phyloP scores from a whole-genome alignment of 2,797 vertebrate genomes.

The Thripadectes ignobilis region DNA sequence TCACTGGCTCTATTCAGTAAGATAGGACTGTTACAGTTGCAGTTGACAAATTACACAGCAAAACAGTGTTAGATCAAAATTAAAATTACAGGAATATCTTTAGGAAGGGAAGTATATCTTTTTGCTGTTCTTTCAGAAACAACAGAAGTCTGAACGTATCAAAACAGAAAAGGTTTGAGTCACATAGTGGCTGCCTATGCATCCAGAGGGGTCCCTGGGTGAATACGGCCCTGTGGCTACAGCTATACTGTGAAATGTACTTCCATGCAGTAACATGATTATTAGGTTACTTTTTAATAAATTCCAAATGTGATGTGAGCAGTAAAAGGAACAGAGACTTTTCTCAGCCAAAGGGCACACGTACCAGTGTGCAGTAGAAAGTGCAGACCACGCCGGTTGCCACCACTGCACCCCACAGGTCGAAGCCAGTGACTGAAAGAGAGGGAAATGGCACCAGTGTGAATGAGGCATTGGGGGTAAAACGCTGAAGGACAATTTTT shows the following conservation, averaged over 20 bases:
- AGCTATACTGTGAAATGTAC: not conserved
- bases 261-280: not conserved
- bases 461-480: not conserved
- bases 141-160: not conserved
- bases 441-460: not conserved
- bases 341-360: constrained; percentile 13
- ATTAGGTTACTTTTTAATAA: not conserved
- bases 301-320: not conserved
- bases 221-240: not conserved
- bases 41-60: not conserved
- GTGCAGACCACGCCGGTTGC: constrained; percentile 94
- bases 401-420: constrained; percentile 92
- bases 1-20: not conserved
- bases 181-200: not conserved
- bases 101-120: not conserved
- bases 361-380: constrained; percentile 95
- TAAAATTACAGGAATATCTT: not conserved
- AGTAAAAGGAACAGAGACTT: not conserved
- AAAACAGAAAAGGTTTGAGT: not conserved
- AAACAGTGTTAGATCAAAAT: not conserved
- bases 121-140: not conserved
- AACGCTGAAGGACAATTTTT: not conserved
- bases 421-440: constrained; percentile 87
- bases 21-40: not conserved
- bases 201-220: not conserved